Conservation (phyloP, 92 coral and sea anemone genomes). For the Zoanthus gigantus region DNA sequence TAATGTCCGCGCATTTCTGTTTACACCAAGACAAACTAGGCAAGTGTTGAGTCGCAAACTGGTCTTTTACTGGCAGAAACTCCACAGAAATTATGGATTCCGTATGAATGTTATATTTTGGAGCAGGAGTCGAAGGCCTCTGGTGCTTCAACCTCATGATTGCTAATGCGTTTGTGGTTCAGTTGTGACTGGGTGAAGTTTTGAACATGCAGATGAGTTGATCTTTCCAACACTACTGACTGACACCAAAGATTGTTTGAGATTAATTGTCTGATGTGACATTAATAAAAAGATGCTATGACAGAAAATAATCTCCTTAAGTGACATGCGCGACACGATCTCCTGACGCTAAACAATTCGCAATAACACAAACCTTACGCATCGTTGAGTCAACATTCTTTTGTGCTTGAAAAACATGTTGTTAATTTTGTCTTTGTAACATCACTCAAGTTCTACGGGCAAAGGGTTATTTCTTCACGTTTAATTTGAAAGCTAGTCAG, state of each 20-base stretch:
- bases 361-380: neutral
- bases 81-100: neutral
- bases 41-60: constrained; percentile 9
- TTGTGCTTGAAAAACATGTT: neutral
- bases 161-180: neutral
- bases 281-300: neutral
- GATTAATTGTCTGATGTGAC: neutral
- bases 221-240: neutral
- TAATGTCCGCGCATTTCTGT: constrained; percentile 9
- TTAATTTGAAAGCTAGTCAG: no score
- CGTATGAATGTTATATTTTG: neutral
- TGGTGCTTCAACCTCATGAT: constrained; percentile 5
- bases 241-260: constrained; percentile 1
- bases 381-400: neutral
- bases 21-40: neutral
- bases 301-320: neutral
- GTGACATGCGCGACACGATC: neutral
- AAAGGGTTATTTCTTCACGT: no score
- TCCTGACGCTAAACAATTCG: neutral
- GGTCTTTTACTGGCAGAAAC: neutral
- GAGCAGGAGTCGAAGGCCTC: constrained; percentile 28
- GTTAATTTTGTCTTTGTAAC: neutral
- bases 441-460: neutral
- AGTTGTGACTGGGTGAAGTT: neutral
- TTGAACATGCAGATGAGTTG: neutral